Evolutionary conservation across 2,113 vertebrate species (phyloP).

Genomic region (Colaptes auratus): DNA sequence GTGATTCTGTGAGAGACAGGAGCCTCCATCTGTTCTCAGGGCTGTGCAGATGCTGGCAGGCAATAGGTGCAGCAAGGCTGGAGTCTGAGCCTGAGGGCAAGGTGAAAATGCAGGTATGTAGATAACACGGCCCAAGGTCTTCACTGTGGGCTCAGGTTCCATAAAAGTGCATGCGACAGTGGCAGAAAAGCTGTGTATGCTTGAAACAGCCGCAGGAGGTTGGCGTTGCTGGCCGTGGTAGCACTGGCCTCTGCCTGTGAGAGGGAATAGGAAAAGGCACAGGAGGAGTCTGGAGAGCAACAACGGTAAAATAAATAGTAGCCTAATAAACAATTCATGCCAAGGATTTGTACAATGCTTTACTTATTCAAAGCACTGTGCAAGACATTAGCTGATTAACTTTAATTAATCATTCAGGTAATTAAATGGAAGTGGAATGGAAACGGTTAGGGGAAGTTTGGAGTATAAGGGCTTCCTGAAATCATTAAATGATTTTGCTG

Average conservation of each 20-base stretch:
- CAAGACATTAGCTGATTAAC: slow-evolving; percentile 23
- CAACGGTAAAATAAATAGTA: background rate
- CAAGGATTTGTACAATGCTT: background rate
- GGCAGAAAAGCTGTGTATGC: background rate
- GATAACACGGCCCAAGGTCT: background rate
- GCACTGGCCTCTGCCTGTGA: background rate
- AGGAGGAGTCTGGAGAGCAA: background rate
- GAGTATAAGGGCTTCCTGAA: slow-evolving; percentile 38
- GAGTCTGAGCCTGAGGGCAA: background rate
- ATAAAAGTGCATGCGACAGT: background rate
- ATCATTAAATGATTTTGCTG: slow-evolving; percentile 17
- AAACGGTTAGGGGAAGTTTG: slow-evolving; percentile 47
- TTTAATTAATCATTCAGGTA: slow-evolving; percentile 54
- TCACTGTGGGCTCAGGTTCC: background rate
- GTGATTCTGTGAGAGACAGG: background rate
- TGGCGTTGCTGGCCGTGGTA: background rate
- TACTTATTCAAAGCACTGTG: background rate
- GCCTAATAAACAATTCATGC: background rate
- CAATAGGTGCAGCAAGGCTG: background rate
- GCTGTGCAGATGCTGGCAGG: background rate
- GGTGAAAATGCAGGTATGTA: background rate
- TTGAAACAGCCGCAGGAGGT: background rate
- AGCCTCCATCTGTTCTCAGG: background rate
- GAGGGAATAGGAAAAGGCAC: background rate
- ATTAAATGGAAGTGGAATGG: slow-evolving; percentile 28